These are phyloP conservation scores for Pemphigus obesinymphae DNA, from an alignment of 1,140 invertebrate species.

Conservation along the genomic window DNA sequence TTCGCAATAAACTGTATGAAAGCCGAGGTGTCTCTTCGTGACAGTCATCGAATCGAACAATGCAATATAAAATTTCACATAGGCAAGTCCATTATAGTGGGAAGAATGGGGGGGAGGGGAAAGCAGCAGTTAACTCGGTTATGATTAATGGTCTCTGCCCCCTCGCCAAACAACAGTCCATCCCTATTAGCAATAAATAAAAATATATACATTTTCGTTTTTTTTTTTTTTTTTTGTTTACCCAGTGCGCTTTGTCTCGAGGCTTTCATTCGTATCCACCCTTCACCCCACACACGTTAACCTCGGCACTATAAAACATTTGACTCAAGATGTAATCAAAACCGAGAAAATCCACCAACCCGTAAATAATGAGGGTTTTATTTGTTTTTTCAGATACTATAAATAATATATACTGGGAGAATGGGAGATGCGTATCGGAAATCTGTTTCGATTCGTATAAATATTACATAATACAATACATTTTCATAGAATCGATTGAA, in stretches of 20 bases:
- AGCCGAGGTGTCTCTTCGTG: slow-evolving; percentile 40
- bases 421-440: neutral
- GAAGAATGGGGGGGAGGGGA: neutral
- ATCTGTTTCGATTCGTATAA: neutral
- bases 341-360: slow-evolving; percentile 9
- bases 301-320: slow-evolving; percentile 32
- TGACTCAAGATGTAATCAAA: slow-evolving; percentile 25
- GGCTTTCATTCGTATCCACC: slow-evolving; percentile 40
- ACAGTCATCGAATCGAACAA: slow-evolving; percentile 35
- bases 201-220: slow-evolving; percentile 17
- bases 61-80: slow-evolving; percentile 34
- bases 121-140: slow-evolving; percentile 20
- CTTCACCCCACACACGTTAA: slow-evolving; percentile 24
- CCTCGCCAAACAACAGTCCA: slow-evolving; percentile 29
- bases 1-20: slow-evolving; percentile 8
- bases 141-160: slow-evolving; percentile 30
- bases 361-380: slow-evolving; percentile 8
- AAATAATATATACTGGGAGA: too few species aligned
- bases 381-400: neutral
- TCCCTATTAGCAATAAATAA: slow-evolving; percentile 42
- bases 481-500: neutral
- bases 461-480: too few species aligned
- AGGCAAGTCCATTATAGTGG: neutral
- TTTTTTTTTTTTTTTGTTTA: slow-evolving; percentile 19
- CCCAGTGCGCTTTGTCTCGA: slow-evolving; percentile 9